Base-by-base conservation (phyloP, 2,888 invertebrate species). In the Cloeon dipterum region DNA sequence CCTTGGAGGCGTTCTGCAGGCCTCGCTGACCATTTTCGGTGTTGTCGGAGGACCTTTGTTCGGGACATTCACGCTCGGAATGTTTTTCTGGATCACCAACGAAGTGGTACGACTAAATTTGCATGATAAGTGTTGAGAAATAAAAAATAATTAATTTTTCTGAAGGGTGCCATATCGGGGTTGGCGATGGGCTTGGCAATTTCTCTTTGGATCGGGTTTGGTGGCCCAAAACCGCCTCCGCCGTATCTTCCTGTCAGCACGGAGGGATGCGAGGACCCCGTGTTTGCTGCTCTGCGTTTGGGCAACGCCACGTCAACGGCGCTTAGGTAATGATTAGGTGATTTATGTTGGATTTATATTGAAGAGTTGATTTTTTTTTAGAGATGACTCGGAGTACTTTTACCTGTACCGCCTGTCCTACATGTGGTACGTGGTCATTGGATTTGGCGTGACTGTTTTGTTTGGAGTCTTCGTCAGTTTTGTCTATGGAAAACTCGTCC, bases 31-130 rank as follows among this genome's bases (percentile, higher is more conserved):
- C 0, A 78, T 86, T 44, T 85, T 88, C 49, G 86, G 85, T 2
- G 75, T 83, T 1, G 72, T 82, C 3, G 86, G 86, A 1, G 88
- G 88, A 1, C 88, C 88, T 0, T 53, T 86, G n/a, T 58, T 88
- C 18, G 86, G 77, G 0, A 59, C 88, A 2, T 89, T 88, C 51
- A 74, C 82, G 0, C 57, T 86, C 20, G 88, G 88, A 45, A 83
- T 89, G 78, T 72, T 74, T 44, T 71, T 74, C 26, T 70, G 74
- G 11, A 63, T 58, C 37, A 72, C 75, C 4, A 81, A 75, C 50
- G 68, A 83, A 55, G 62, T 58, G 53, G 74, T 73, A 49, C 57
- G 57, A 50, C 19, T n/a, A n/a, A n/a, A n/a, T n/a, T n/a, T n/a
- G n/a, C n/a, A n/a, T n/a, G n/a, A n/a, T n/a, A n/a, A n/a, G n/a